phyloP scores from a whole-genome alignment of 1,140 invertebrate genomes.

The Druon quercuslanigerum region DNA sequence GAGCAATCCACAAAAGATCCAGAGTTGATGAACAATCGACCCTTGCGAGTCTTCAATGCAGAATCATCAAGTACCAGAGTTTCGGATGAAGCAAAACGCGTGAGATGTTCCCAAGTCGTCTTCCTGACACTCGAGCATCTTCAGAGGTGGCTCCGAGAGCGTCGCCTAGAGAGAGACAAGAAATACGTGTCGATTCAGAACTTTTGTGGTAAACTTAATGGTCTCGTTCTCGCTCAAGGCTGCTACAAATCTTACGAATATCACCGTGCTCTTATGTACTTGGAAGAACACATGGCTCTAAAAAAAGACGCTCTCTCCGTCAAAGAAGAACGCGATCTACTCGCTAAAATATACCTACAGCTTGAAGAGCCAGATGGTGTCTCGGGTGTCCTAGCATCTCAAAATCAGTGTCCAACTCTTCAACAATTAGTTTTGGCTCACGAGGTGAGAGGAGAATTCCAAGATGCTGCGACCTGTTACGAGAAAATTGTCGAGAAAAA shows the following conservation, averaged over 20 bases:
- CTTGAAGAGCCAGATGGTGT: slow-evolving; percentile 87
- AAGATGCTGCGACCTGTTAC: slow-evolving; percentile 85
- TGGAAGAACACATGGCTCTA: slow-evolving; percentile 83
- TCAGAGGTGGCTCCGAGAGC: slow-evolving; percentile 83
- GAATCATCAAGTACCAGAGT: slow-evolving; percentile 57
- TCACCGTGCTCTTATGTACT: slow-evolving; percentile 83
- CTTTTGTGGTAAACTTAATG: slow-evolving; percentile 79
- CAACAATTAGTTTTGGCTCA: slow-evolving; percentile 84
- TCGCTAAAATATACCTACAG: slow-evolving; percentile 83
- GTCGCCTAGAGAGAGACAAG: slow-evolving; percentile 69
- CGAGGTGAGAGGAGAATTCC: slow-evolving; percentile 82
- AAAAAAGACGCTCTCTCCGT: slow-evolving; percentile 78
- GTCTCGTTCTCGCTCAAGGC: slow-evolving; percentile 80
- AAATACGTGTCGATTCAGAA: slow-evolving; percentile 63
- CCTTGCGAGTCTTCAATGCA: slow-evolving; percentile 53
- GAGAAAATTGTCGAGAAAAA: slow-evolving; percentile 81
- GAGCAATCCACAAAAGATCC: slow-evolving; percentile 59
- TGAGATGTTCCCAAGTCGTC: slow-evolving; percentile 75
- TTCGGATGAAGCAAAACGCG: slow-evolving; percentile 69
- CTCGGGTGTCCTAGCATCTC: slow-evolving; percentile 82
- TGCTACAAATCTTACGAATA: slow-evolving; percentile 85
- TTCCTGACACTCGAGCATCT: slow-evolving; percentile 84
- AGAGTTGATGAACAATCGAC: slow-evolving; percentile 61
- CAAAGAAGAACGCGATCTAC: slow-evolving; percentile 73
- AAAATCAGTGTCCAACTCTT: slow-evolving; percentile 81